Evolutionary conservation across 2,797 vertebrate genomes (phyloP).

Genomic region (Poecilia velifera): DNA sequence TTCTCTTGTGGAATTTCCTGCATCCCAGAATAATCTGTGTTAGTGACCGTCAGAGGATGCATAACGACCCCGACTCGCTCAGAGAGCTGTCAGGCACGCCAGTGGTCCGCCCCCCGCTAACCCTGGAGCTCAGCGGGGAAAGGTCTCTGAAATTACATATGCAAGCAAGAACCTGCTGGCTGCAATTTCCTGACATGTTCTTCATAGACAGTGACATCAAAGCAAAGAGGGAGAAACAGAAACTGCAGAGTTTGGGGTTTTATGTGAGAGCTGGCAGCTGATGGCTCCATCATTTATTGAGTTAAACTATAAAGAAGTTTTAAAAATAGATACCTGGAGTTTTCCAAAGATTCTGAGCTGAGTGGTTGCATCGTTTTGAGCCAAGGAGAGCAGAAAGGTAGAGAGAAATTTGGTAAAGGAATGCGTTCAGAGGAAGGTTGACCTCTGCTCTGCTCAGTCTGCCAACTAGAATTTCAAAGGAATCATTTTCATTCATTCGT

Average conservation of each 20-base stretch:
- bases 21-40: conserved; percentile 39
- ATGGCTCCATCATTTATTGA: conserved; percentile 60
- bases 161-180: conserved; percentile 27
- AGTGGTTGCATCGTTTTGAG: conserved; percentile 7
- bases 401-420: conserved; percentile 17
- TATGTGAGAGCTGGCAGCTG: conserved; percentile 57
- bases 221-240: conserved; percentile 42
- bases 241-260: conserved; percentile 42
- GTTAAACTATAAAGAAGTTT: conserved; percentile 31
- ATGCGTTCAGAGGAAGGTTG: conserved; percentile 15
- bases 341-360: conserved; percentile 42
- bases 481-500: conserved; percentile 23
- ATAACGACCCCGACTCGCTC: conserved; percentile 33
- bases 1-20: conserved; percentile 10
- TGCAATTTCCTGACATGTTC: conserved; percentile 33
- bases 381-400: background rate
- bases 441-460: conserved; percentile 10
- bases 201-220: conserved; percentile 49
- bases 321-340: conserved; percentile 56
- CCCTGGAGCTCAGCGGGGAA: conserved; percentile 39
- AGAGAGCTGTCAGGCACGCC: conserved; percentile 41
- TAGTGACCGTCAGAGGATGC: conserved; percentile 18
- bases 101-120: conserved; percentile 46
- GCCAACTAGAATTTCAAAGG: conserved; percentile 32
- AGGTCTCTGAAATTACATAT: conserved; percentile 37